phyloP scores from a whole-genome alignment of 2,888 invertebrate species.

The Drosophila neonasuta region DNA sequence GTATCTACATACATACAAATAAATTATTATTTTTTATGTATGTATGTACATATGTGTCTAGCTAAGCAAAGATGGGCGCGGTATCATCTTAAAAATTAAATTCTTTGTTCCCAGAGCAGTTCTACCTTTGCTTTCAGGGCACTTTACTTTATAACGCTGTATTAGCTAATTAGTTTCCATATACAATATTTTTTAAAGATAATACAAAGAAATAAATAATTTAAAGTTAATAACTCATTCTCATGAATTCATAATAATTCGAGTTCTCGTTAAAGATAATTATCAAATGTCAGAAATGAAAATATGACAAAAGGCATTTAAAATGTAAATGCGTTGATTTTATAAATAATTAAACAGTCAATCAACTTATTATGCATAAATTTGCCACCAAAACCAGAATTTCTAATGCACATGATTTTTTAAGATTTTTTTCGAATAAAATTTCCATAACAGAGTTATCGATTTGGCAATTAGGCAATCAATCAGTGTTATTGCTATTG shows the following conservation, averaged over 20 bases:
- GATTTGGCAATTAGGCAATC: not conserved
- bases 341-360: not conserved
- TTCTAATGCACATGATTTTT: not conserved
- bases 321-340: not conserved
- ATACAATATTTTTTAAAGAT: not conserved
- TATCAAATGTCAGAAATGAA: not conserved
- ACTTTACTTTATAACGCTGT: not conserved
- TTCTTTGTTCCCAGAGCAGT: not conserved
- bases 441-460: not conserved
- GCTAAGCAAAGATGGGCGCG: not conserved
- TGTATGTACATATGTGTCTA: not conserved
- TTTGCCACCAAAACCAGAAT: not conserved
- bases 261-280: not conserved
- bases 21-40: not conserved
- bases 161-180: too few relatives aligned
- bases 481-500: not conserved
- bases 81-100: not conserved
- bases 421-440: not conserved
- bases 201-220: not conserved
- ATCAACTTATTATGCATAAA: constrained; percentile 1
- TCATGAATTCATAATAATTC: not conserved
- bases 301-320: not conserved
- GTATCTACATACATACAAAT: not conserved
- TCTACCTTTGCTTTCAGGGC: not conserved
- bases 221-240: not conserved